Conservation (phyloP, 2,113 vertebrate genomes). For the Bolborhynchus lineola region DNA sequence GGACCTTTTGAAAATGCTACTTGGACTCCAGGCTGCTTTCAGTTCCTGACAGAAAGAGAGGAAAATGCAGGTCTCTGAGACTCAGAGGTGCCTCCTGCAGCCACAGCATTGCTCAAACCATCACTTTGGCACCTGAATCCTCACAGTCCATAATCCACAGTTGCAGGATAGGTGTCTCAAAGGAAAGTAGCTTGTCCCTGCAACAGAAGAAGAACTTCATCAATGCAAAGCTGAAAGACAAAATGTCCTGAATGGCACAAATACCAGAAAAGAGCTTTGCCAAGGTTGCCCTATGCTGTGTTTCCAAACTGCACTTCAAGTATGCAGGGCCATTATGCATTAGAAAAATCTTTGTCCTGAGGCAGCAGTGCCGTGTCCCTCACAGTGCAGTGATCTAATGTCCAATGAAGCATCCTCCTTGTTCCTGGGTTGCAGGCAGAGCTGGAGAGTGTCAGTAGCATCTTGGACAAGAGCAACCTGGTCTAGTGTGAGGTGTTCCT, state of each 20-base stretch:
- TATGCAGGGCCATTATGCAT: background rate
- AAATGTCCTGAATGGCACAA: background rate
- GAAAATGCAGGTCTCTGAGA: background rate
- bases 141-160: background rate
- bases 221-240: background rate
- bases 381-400: background rate
- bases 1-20: background rate
- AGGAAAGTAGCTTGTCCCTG: background rate
- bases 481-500: background rate
- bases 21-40: background rate
- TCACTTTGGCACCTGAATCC: background rate
- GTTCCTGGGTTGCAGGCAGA: fast-evolving
- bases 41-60: background rate
- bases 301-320: background rate
- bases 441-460: fast-evolving
- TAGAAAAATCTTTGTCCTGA: background rate
- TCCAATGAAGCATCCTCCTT: background rate
- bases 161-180: background rate
- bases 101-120: background rate
- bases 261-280: background rate
- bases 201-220: background rate
- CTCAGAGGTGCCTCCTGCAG: background rate
- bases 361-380: background rate
- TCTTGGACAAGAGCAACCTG: background rate
- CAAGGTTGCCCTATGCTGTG: background rate